phyloP scores from a whole-genome alignment of 2,797 vertebrate species.

The Aldrovandia affinis region DNA sequence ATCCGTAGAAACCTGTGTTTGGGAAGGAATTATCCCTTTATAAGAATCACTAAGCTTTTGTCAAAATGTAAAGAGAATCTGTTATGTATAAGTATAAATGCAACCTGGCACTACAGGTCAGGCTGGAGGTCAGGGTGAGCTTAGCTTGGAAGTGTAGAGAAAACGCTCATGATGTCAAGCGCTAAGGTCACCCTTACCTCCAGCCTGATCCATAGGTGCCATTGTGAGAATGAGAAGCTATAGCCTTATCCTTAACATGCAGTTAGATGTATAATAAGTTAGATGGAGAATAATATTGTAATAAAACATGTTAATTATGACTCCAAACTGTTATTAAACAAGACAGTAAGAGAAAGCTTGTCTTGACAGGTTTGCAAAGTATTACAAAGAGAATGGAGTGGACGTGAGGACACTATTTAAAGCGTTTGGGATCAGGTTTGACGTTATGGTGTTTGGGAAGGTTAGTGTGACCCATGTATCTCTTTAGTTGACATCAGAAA shows the following conservation, averaged over 20 bases:
- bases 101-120: too few species aligned
- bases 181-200: too few species aligned
- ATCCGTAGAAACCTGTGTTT: too few species aligned
- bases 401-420: slow-evolving; percentile 83
- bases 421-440: slow-evolving; percentile 84
- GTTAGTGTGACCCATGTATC: slow-evolving; percentile 55
- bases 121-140: too few species aligned
- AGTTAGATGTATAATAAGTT: background rate
- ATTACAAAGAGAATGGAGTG: slow-evolving; percentile 66
- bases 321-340: background rate
- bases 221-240: background rate
- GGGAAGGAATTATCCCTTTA: too few species aligned
- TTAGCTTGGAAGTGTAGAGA: too few species aligned
- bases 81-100: too few species aligned
- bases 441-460: slow-evolving; percentile 85
- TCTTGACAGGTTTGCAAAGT: slow-evolving; percentile 76
- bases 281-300: background rate
- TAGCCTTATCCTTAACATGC: background rate
- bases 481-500: background rate
- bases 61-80: too few species aligned
- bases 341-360: background rate
- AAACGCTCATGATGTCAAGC: too few species aligned
- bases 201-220: background rate
- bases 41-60: too few species aligned
- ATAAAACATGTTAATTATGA: background rate